Evolutionary conservation across 1,140 invertebrate species (phyloP), one percentile per base, ranked within the genome.

Genomic region (Hermetia illucens): DNA sequence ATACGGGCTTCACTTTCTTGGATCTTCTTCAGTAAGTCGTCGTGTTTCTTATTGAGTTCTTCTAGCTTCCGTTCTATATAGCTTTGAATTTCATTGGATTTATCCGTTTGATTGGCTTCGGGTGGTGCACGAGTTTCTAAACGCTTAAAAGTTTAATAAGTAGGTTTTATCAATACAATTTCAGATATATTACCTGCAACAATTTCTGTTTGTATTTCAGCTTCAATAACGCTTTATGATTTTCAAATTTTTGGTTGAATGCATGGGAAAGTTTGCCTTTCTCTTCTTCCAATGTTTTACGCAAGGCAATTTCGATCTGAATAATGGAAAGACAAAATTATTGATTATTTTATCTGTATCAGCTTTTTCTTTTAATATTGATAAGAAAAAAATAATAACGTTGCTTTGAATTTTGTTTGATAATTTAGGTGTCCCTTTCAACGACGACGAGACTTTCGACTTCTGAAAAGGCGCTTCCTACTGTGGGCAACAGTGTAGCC

Each of bases 231-330:
- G 55, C 50, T 10, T 43, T 36, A 13, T 52, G 47, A 18, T 58
- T 54, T 1, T 48, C 41, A 34, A 58, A 6, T 40, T 55, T 54
- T 4, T 50, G 38, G 4, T 50, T 43, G n/a, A 40, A 44, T 19
- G 52, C 44, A 18, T 45, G 44, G 6, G 48, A 38, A 27, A 55
- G 39, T 0, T 47, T 42, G 9, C 48, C 31, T 34, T 53, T 51
- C 15, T 58, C 54, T 43, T 45, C 41, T 17, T 47, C 42, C 9
- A 56, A 20, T 1, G 53, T 52, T 37, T 58, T 58, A 17, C 43
- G 43, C 13, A 58, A 33, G 8, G 55, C 56, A 5, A 45, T 27
- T 32, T 58, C 55, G 13, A 46, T 27, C 38, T 43, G n/a, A 13
- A 37, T 37, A 3, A 19, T 21, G 38, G 27, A 41, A 34, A 25